Percentiles rank a stretch among this genome's conserved stretches.
Evolutionary conservation across 2,888 invertebrate genomes (phyloP).

Genomic region (Cynaeus angustus): DNA sequence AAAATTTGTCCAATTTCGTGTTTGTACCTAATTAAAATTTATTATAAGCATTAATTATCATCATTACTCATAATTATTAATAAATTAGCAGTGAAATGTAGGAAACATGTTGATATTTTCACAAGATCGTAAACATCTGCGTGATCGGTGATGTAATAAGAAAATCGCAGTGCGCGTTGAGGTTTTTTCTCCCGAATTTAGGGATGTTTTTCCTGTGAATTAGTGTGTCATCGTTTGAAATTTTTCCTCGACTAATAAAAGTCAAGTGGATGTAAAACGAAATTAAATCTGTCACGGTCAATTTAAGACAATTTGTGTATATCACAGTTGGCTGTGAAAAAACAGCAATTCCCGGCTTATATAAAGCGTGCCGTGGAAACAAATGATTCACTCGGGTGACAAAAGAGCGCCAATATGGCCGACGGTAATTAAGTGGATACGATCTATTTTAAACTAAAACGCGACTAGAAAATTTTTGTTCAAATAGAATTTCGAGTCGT

Average conservation of each 20-base stretch:
- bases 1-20: neutral
- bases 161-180: neutral
- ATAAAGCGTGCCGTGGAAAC: conserved; percentile 58
- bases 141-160: too few species aligned
- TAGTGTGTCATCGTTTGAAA: conserved; percentile 8
- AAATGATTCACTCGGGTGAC: conserved; percentile 57
- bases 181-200: too few species aligned
- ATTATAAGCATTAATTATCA: conserved; percentile 8
- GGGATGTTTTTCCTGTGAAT: too few species aligned
- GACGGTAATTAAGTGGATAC: conserved; percentile 43
- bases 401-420: conserved; percentile 19
- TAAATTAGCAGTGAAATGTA: conserved; percentile 1
- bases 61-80: conserved; percentile 6
- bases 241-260: conserved; percentile 41
- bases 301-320: conserved; percentile 66
- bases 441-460: conserved; percentile 66
- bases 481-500: conserved; percentile 67
- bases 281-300: conserved; percentile 69
- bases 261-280: conserved; percentile 42
- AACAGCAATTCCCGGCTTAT: conserved; percentile 4
- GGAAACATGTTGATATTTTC: conserved; percentile 6
- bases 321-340: conserved; percentile 35
- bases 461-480: conserved; percentile 66
- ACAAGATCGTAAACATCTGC: neutral
- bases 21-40: conserved; percentile 5